Base-by-base conservation (phyloP, 30 jellyfish, hydroid and myxozoan genomes). In the Rhopilema esculentum region DNA sequence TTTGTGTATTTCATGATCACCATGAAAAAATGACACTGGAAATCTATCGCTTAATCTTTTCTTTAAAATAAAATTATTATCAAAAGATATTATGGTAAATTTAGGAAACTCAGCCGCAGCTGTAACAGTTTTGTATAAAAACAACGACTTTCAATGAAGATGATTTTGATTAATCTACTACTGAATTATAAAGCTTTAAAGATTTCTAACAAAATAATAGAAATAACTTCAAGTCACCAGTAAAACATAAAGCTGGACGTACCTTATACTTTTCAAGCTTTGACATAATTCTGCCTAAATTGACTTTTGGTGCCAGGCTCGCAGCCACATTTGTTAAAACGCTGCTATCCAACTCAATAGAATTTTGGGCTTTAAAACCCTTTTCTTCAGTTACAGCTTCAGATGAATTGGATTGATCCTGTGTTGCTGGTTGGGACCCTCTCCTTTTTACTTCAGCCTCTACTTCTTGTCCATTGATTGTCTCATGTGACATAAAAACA, bases 241-340 rank as follows among this genome's bases (percentile, higher is more conserved):
- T 30, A 16, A 21, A 0, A 49, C 29, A 27, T 48, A 22, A 24
- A 0, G 91, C 23, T 9, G 19, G n/a, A 31, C 91, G n/a, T 63
- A 92, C 98, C 94, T 88, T 88, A 77, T 86, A 88, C 51, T 90
- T 74, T 28, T 92, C 98, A 12, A 92, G 28, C 24, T 62, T 50
- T 0, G 83, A 51, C 16, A 83, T 49, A 28, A 77, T 79, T 57
- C 83, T 77, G 15, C 81, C 28, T 84, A 80, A 77, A 50, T 30
- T 25, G n/a, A 28, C 27, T 25, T 85, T 85, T 12, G 84, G 28
- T 6, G 82, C 15, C 25, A 85, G 62, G 79, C 94, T 73, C 20
- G 64, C 4, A 21, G 77, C 83, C 8, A 85, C 29, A 9, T 67
- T 74, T 40, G 49, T 0, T 16, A 73, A 40, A 12, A 66, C 26